phyloP scores from a whole-genome alignment of 64 coral and sea anemone genomes.

The Pachyseris speciosa region DNA sequence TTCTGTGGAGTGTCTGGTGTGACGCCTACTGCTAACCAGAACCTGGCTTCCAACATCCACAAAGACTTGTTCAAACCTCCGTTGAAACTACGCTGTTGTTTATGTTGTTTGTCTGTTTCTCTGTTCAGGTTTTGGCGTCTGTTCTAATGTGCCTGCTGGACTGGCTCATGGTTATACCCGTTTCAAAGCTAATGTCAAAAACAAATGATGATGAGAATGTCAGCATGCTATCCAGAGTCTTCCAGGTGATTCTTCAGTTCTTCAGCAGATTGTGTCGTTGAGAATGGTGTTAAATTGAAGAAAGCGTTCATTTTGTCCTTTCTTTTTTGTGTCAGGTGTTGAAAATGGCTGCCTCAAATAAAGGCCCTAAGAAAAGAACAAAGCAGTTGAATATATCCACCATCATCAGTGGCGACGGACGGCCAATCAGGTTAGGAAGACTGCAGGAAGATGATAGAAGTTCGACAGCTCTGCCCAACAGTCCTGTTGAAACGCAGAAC shows the following conservation, averaged over 20 bases:
- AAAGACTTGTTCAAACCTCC: too few species aligned
- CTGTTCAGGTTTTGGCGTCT: slow-evolving; percentile 68
- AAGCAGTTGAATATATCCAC: slow-evolving; percentile 90
- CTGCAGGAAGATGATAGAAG: slow-evolving; percentile 62
- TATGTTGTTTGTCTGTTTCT: neutral
- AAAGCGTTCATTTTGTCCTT: neutral
- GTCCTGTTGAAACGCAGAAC: slow-evolving; percentile 39
- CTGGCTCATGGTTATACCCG: slow-evolving; percentile 94
- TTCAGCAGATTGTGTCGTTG: too few species aligned
- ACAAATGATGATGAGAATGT: slow-evolving; percentile 79
- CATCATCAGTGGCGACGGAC: slow-evolving; percentile 92
- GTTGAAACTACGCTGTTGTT: neutral
- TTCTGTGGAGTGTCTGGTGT: too few species aligned
- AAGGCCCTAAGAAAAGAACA: slow-evolving; percentile 50
- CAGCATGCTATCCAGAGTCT: slow-evolving; percentile 75
- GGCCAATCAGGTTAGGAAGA: slow-evolving; percentile 83
- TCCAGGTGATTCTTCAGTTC: slow-evolving; percentile 69
- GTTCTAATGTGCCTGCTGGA: slow-evolving; percentile 87
- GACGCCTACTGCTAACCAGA: too few species aligned
- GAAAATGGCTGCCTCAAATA: slow-evolving; percentile 73
- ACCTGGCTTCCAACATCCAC: too few species aligned
- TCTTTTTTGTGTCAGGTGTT: slow-evolving; percentile 52
- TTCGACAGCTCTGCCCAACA: neutral
- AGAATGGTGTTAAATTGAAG: too few species aligned
- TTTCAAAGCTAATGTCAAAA: slow-evolving; percentile 70